A percentile compares a stretch with the other conserved stretches of the same genome.
Evolutionary conservation across 2,888 invertebrate genomes (phyloP).

Genomic region (Phyto melanocephala): DNA sequence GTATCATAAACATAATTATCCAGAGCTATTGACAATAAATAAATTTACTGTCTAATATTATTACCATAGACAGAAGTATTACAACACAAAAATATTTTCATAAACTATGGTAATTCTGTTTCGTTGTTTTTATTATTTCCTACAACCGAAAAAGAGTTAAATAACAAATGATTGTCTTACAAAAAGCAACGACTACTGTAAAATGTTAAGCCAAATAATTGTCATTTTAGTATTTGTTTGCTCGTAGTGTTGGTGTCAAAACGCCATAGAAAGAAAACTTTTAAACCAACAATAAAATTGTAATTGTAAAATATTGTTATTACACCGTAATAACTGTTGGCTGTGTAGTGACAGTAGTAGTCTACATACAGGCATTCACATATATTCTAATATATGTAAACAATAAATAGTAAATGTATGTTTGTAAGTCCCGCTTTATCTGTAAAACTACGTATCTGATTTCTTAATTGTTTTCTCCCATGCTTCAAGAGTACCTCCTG

Average conservation of each 20-base stretch:
- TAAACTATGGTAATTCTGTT: neutral
- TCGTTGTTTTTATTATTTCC: too few relatives aligned
- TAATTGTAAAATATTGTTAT: constrained; percentile 47
- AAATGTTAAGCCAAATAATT: constrained; percentile 32
- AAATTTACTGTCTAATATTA: neutral
- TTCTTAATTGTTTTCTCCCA: too few relatives aligned
- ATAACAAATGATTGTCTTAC: neutral
- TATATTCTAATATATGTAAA: too few relatives aligned
- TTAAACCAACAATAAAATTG: constrained; percentile 27
- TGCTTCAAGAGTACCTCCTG: too few relatives aligned
- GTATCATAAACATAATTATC: neutral
- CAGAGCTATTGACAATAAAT: neutral
- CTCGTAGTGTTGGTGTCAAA: constrained; percentile 19
- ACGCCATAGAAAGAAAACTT: constrained; percentile 16
- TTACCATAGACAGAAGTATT: neutral
- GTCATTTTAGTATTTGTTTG: constrained; percentile 25
- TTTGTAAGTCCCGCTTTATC: too few relatives aligned
- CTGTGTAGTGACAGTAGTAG: neutral
- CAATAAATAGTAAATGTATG: too few relatives aligned
- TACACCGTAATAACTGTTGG: constrained; percentile 19
- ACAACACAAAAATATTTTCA: neutral
- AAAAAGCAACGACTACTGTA: constrained; percentile 18
- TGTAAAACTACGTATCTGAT: too few relatives aligned
- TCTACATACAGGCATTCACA: neutral
- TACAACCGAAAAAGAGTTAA: neutral